Conservation (phyloP, 2,888 invertebrate species). For the Habrosyne pyritoides region DNA sequence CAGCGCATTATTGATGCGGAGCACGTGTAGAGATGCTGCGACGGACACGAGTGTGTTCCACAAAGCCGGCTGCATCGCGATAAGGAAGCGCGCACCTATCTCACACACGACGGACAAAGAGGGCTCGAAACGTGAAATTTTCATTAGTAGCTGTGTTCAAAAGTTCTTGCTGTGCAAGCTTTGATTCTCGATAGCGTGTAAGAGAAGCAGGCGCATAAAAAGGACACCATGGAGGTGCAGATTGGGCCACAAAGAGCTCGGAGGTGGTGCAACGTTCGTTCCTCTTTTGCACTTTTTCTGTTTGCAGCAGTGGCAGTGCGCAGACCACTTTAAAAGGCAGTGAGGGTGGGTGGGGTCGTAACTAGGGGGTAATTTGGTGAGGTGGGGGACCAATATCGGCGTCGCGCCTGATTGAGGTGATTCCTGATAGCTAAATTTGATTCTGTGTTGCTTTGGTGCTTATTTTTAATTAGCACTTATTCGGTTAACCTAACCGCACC, state of each 20-base stretch:
- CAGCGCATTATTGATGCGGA: slow-evolving; percentile 68
- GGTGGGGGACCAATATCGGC: slow-evolving; percentile 81
- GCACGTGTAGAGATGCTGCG: slow-evolving; percentile 64
- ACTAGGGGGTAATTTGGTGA: slow-evolving; percentile 82
- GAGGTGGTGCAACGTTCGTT: slow-evolving; percentile 77
- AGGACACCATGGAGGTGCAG: slow-evolving; percentile 78
- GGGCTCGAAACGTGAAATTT: slow-evolving; percentile 78
- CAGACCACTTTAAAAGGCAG: slow-evolving; percentile 83
- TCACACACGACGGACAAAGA: slow-evolving; percentile 67
- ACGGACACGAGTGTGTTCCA: slow-evolving; percentile 60
- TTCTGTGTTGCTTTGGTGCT: slow-evolving; percentile 60
- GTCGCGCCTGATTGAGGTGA: slow-evolving; percentile 81
- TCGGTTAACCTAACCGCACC: slow-evolving; percentile 20
- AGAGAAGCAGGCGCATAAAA: slow-evolving; percentile 77
- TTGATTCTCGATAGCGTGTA: slow-evolving; percentile 81
- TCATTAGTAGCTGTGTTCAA: slow-evolving; percentile 77
- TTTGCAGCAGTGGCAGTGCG: slow-evolving; percentile 80
- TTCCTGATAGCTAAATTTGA: slow-evolving; percentile 73
- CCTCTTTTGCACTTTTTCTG: slow-evolving; percentile 80
- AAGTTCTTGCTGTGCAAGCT: slow-evolving; percentile 73
- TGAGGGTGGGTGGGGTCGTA: slow-evolving; percentile 74
- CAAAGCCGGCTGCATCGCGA: slow-evolving; percentile 71
- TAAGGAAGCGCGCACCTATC: slow-evolving; percentile 70
- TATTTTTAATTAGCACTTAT: slow-evolving; percentile 63
- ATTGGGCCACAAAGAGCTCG: slow-evolving; percentile 83